phyloP scores from a whole-genome alignment of 2,888 invertebrate species.

The Camponotus fellah region DNA sequence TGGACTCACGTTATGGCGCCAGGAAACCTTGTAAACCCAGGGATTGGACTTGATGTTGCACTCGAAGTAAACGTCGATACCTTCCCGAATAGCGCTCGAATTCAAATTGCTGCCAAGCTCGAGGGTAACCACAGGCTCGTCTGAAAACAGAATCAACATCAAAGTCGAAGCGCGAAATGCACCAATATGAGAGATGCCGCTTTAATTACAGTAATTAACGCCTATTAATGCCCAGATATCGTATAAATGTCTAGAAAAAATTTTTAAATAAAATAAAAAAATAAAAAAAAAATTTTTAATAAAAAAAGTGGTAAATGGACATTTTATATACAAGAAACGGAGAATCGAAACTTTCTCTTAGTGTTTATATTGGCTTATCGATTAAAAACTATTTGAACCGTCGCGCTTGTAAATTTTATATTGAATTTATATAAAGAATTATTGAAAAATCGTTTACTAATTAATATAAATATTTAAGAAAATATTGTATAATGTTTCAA shows the following conservation, averaged over 20 bases:
- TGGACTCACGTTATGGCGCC: conserved; percentile 90
- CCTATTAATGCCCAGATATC: background rate
- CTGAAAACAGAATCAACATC: conserved; percentile 87
- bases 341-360: background rate
- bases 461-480: background rate
- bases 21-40: conserved; percentile 92
- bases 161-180: conserved; percentile 30
- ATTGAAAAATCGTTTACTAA: no score
- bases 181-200: conserved; percentile 25
- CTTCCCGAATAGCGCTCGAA: conserved; percentile 93
- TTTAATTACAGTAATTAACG: conserved; percentile 40
- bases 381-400: background rate
- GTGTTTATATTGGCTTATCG: background rate
- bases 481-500: background rate
- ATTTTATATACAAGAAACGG: background rate
- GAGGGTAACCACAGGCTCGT: conserved; percentile 93
- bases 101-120: conserved; percentile 94
- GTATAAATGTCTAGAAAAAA: background rate
- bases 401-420: background rate
- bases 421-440: no score
- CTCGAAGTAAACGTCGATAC: conserved; percentile 96
- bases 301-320: background rate
- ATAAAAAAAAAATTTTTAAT: no score
- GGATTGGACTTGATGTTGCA: conserved; percentile 96
- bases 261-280: background rate